Evolutionary conservation across 2,888 invertebrate species (phyloP).

Genomic region (Pegoplata infirma): DNA sequence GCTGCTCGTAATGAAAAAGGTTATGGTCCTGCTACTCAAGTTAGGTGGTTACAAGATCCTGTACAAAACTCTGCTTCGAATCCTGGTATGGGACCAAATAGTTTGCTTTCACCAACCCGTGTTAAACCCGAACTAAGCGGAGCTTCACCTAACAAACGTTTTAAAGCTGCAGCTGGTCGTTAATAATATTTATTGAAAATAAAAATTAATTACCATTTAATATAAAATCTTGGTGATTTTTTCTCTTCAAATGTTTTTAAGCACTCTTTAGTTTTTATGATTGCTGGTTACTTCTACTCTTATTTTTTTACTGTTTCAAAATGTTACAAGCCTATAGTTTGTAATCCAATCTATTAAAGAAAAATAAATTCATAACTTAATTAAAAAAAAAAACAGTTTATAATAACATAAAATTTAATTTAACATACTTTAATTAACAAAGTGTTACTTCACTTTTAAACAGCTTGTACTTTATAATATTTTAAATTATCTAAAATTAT

Average conservation of each 20-base stretch:
- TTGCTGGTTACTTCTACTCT: background rate
- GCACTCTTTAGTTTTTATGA: too few relatives aligned
- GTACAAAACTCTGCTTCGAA: conserved; percentile 52
- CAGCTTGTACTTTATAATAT: conserved; percentile 17
- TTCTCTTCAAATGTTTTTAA: too few relatives aligned
- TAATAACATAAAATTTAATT: background rate
- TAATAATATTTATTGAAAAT: conserved; percentile 11
- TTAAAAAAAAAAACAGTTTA: conserved; percentile 1
- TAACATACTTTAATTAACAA: background rate
- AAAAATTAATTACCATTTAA: background rate
- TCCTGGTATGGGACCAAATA: conserved; percentile 47
- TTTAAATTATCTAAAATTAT: conserved; percentile 61
- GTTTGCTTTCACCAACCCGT: conserved; percentile 62
- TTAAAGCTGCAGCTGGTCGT: conserved; percentile 55
- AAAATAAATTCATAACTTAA: too few relatives aligned
- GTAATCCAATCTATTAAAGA: conserved; percentile 3
- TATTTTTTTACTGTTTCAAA: conserved; percentile 16
- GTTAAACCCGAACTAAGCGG: conserved; percentile 65
- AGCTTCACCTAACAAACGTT: conserved; percentile 65
- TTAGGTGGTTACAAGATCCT: conserved; percentile 67
- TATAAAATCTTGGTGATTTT: too few relatives aligned
- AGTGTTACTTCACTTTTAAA: conserved; percentile 3
- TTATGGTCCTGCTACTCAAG: conserved; percentile 67
- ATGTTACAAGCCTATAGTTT: background rate
- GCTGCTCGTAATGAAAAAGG: conserved; percentile 68